Conservation (phyloP, 2,113 vertebrate genomes). For the Phoenicopterus ruber region DNA sequence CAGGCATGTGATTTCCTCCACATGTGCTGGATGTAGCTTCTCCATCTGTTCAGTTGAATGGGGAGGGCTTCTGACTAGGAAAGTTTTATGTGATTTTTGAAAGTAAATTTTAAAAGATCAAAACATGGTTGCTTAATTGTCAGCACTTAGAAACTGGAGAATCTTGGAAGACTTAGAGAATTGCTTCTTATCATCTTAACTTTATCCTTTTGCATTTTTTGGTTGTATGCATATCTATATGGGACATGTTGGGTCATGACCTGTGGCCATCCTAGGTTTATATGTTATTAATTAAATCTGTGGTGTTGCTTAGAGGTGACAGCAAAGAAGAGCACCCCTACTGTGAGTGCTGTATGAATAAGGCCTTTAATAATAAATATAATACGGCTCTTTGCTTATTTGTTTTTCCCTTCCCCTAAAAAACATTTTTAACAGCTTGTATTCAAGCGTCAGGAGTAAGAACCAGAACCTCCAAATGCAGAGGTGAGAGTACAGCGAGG, state of each 20-base stretch:
- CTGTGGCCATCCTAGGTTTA: neutral
- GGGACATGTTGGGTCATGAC: neutral
- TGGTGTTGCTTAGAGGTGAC: neutral
- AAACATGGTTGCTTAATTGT: neutral
- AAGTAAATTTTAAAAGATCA: neutral
- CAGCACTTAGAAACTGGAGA: neutral
- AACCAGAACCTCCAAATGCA: neutral
- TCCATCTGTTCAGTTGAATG: accelerated
- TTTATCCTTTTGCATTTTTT: neutral
- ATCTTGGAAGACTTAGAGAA: neutral
- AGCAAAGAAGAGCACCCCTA: neutral
- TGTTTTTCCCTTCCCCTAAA: neutral
- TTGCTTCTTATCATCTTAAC: neutral
- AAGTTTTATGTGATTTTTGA: neutral
- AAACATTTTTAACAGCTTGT: neutral
- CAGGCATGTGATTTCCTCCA: neutral
- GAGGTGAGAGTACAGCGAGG: neutral
- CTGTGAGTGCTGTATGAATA: neutral
- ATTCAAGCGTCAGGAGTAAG: neutral
- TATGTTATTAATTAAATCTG: neutral
- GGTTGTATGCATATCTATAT: neutral
- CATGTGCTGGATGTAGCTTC: accelerated
- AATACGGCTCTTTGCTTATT: neutral
- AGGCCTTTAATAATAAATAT: neutral
- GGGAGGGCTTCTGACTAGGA: neutral